Percentiles rank a stretch among this genome's conserved stretches.
Evolutionary conservation across 1,140 invertebrate species (phyloP).

Genomic region (Apis laboriosa): DNA sequence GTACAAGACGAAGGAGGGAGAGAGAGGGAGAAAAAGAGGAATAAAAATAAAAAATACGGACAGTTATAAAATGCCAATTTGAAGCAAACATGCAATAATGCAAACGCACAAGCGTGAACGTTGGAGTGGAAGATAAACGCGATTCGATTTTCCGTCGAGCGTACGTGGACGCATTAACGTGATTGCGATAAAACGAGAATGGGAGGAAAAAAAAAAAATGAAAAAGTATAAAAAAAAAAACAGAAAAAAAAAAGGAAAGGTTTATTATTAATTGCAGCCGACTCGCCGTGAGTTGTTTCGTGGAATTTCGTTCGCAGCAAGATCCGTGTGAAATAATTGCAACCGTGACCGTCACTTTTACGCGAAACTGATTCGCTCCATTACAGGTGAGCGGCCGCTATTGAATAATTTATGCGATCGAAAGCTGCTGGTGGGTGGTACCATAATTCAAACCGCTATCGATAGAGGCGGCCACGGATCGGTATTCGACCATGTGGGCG

Average conservation of each 20-base stretch:
- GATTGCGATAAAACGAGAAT: constrained; percentile 11
- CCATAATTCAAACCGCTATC: constrained; percentile 64
- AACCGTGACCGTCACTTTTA: constrained; percentile 51
- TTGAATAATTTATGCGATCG: constrained; percentile 67
- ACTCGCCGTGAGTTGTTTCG: background rate
- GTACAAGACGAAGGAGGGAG: no score
- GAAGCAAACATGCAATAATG: background rate
- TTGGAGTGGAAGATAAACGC: constrained; percentile 26
- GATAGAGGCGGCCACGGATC: constrained; percentile 53
- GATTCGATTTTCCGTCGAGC: constrained; percentile 30
- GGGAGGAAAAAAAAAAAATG: no score
- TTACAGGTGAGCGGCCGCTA: constrained; percentile 58
- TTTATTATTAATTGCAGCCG: constrained; percentile 27
- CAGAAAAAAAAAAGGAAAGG: background rate
- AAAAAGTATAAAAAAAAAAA: no score
- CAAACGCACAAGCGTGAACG: background rate
- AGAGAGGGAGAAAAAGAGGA: no score
- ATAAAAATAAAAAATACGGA: no score
- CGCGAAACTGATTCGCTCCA: constrained; percentile 60
- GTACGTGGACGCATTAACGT: constrained; percentile 14
- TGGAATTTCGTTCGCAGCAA: background rate
- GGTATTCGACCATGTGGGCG: constrained; percentile 43
- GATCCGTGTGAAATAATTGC: constrained; percentile 50
- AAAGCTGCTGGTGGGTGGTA: constrained; percentile 58
- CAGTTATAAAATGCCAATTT: background rate